Base-by-base conservation (phyloP, 2,888 invertebrate genomes). In the Blastobasis adustella region DNA sequence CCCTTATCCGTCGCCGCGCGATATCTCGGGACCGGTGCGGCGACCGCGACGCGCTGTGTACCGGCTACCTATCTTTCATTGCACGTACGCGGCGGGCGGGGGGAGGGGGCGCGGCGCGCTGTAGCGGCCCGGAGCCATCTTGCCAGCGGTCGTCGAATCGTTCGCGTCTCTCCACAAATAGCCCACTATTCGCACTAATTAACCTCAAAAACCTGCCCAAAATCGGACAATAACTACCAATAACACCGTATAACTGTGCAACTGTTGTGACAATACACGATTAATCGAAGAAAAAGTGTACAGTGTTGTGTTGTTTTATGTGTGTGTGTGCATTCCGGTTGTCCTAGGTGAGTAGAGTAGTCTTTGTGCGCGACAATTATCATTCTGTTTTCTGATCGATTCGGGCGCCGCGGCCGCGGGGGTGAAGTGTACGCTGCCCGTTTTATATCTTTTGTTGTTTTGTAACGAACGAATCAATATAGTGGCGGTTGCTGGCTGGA, bases 301-400 rank as follows among this genome's bases (percentile, higher is more conserved):
- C 66, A 60, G 69, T 66, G 69, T 66, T 76, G 76, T 81, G 73
- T 76, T 82, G 73, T 77, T 82, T 74, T 76, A 73, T 77, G 76
- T 77, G 74, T 78, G 73, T 77, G 80, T 82, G 80, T 83, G 82
- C 82, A 82, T 82, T 82, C 76, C 76, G 67, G 72, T 69, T 77
- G 80, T 76, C 48, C 79, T 83, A 83, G 85, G 82, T 84, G 82
- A 85, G 86, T 85, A 80, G 79, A 75, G 69, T 74, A 77, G 77
- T 82, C 82, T 83, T 85, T 86, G 86, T 87, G 86, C 81, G 84
- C 82, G 86, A 88, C 88, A 88, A 87, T 88, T 87, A 88, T 88
- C 86, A 85, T 85, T 83, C 66, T 69, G 69, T 45, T 46, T 49
- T 51, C 71, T 78, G 78, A 86, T 87, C 87, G 87, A 87, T 87